phyloP scores from a whole-genome alignment of 2,113 vertebrate genomes.

The Hystrix brachyura region DNA sequence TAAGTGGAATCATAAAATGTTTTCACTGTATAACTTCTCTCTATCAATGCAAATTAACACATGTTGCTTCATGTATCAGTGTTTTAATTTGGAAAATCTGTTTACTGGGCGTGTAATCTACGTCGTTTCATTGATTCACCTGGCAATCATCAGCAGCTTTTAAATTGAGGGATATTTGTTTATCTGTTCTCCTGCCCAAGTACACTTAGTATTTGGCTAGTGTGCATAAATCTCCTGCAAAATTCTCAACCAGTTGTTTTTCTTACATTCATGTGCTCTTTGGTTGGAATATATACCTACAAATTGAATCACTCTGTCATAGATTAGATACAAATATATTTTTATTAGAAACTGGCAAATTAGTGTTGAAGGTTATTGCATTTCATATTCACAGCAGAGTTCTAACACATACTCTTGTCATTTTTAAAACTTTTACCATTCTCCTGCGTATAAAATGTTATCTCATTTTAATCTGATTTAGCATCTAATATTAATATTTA shows the following conservation, averaged over 20 bases:
- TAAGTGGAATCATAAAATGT: background rate
- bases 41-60: background rate
- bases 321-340: background rate
- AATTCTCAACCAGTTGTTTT: no score
- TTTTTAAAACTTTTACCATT: background rate
- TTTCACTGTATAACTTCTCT: background rate
- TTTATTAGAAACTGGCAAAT: background rate
- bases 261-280: background rate
- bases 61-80: background rate
- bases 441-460: background rate
- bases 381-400: background rate
- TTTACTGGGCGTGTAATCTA: background rate
- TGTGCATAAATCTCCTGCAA: background rate
- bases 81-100: background rate
- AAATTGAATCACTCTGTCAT: no score
- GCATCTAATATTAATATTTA: background rate
- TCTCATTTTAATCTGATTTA: background rate
- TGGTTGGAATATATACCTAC: background rate
- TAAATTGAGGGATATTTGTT: background rate
- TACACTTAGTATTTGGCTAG: background rate
- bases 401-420: background rate
- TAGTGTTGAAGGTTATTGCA: background rate
- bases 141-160: background rate
- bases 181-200: background rate
- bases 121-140: background rate